Percentiles rank a stretch among this genome's conserved stretches.
phyloP scores from a whole-genome alignment of 2,888 invertebrate species.

The Morpho achilles region DNA sequence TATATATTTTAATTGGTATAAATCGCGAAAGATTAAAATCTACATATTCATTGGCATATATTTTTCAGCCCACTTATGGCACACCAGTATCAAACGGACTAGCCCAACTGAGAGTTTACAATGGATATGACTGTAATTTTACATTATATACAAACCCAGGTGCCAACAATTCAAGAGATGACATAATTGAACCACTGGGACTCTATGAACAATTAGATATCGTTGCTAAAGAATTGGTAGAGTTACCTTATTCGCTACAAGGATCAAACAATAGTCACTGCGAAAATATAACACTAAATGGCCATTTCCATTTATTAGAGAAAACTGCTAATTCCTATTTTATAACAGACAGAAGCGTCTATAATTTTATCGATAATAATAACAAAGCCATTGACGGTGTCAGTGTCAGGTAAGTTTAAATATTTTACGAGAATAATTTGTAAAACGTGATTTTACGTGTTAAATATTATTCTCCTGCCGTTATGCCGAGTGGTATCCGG shows the following conservation, averaged over 20 bases:
- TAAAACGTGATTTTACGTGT: too few relatives aligned
- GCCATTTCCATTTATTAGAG: constrained; percentile 46
- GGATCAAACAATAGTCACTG: constrained; percentile 45
- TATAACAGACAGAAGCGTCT: constrained; percentile 43
- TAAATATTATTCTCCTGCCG: too few relatives aligned
- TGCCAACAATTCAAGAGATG: constrained; percentile 31
- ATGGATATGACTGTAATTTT: constrained; percentile 80
- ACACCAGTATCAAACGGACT: constrained; percentile 77
- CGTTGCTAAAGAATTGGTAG: constrained; percentile 34
- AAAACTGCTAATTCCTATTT: constrained; percentile 65
- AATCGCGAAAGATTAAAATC: too few relatives aligned
- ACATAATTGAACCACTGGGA: constrained; percentile 48
- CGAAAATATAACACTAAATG: constrained; percentile 37
- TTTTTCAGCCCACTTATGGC: constrained; percentile 77
- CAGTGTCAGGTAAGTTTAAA: constrained; percentile 49
- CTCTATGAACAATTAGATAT: constrained; percentile 67
- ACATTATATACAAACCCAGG: constrained; percentile 43
- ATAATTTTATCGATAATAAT: constrained; percentile 59
- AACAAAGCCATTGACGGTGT: constrained; percentile 65
- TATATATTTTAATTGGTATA: too few relatives aligned
- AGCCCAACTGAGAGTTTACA: constrained; percentile 85
- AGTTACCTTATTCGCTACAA: constrained; percentile 55
- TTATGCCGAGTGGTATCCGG: too few relatives aligned
- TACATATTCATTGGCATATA: too few relatives aligned
- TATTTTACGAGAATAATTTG: too few relatives aligned